Evolutionary conservation across 2,888 invertebrate genomes (phyloP), one percentile per base, ranked within the genome.

Genomic region (Metopia argyrocephala): DNA sequence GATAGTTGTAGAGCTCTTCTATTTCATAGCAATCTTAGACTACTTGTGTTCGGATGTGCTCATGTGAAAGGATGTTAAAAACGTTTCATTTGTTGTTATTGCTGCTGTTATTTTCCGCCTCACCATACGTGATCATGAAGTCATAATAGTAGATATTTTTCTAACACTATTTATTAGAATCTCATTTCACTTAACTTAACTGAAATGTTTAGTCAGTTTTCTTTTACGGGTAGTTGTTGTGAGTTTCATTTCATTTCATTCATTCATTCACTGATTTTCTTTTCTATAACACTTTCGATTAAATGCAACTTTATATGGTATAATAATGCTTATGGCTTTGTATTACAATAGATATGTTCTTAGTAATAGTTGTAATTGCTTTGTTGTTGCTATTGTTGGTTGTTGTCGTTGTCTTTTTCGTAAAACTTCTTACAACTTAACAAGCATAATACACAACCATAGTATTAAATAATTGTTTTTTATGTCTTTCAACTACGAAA

Each of bases 51-150:
- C 57, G 38, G 38, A 38, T 38, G 61, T 46, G 52, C 20, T 68
- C 69, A 64, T 76, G 76, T 73, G 73, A 78, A 78, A 78, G 78
- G 78, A 78, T 78, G 78, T 78, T 73, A 66, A 54, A n/a, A 73
- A 66, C 54, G 54, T 54, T 65, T 71, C 28, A 2, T 15, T 38
- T 61, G 18, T 48, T 48, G 5, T 5, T 38, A 0, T 38, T 38
- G 12, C 12, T 38, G 38, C 15, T 38, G 38, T 15, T 38, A 15
- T 38, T 38, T 23, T 62, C 46, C 46, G 69, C 6, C 15, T 62
- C 62, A 46, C 31, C 46, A 48, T 78, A 78, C 71, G 66, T 78
- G 71, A 78, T 73, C 71, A 78, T 62, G 66, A 73, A 71, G 66
- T 73, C 78, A 68, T 78, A 78, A 66, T 78, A 46, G 54, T 18